These are phyloP conservation scores for Halocynthia aurantium DNA, from an alignment of 23 tunicate species.

Conservation along the genomic window DNA sequence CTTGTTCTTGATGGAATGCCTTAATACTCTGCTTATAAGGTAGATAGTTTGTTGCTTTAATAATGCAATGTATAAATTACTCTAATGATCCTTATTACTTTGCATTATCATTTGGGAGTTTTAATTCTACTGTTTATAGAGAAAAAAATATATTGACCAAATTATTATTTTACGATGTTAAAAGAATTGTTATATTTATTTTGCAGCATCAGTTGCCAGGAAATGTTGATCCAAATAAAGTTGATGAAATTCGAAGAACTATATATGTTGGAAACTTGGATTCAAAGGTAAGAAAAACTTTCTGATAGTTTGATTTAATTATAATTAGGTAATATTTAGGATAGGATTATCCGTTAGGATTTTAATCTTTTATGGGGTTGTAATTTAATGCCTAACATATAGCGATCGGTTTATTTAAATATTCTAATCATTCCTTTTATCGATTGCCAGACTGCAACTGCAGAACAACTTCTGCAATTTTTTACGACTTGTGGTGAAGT, in stretches of 20 bases:
- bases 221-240: constrained; percentile 67
- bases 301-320: background rate
- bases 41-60: background rate
- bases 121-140: too few relatives aligned
- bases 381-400: background rate
- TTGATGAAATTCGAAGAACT: constrained; percentile 76
- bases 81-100: too few relatives aligned
- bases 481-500: constrained; percentile 76
- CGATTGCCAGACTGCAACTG: constrained; percentile 48
- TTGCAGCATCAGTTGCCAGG: constrained; percentile 25
- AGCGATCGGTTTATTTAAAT: background rate
- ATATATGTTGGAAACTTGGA: constrained; percentile 89
- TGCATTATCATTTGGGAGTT: too few relatives aligned
- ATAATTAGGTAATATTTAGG: background rate
- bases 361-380: background rate
- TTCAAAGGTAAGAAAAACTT: constrained; percentile 40
- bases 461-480: constrained; percentile 55
- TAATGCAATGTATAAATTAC: too few relatives aligned
- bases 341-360: background rate
- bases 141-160: background rate
- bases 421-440: background rate
- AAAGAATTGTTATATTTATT: background rate
- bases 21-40: background rate
- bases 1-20: background rate
- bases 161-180: background rate